phyloP scores from a whole-genome alignment of 1,140 invertebrate species.

The Tetramorium simillimum region DNA sequence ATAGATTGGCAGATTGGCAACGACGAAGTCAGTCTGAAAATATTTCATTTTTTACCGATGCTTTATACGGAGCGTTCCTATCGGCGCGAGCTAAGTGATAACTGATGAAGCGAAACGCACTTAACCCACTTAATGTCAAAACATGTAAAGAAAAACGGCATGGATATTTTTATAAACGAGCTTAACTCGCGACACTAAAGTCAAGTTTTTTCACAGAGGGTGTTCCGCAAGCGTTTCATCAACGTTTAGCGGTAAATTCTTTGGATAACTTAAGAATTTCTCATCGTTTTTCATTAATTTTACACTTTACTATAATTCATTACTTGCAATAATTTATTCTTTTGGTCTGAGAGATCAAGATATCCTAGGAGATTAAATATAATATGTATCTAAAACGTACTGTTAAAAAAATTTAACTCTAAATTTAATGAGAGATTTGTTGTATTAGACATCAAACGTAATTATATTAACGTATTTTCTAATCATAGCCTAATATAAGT shows the following conservation, averaged over 20 bases:
- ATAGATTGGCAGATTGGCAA: constrained; percentile 2
- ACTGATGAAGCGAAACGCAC: constrained; percentile 28
- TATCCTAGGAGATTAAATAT: no score
- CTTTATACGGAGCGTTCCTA: neutral
- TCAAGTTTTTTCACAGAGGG: neutral
- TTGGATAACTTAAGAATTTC: neutral
- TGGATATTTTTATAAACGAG: neutral
- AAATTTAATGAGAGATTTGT: no score
- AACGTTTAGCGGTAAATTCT: constrained; percentile 18
- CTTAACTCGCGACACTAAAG: neutral
- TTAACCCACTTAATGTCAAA: constrained; percentile 26
- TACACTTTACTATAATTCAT: no score
- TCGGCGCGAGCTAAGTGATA: neutral
- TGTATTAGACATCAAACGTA: no score
- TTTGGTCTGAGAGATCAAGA: no score
- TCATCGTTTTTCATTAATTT: no score
- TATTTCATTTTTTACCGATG: constrained; percentile 5
- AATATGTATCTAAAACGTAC: no score
- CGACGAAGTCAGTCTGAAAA: neutral
- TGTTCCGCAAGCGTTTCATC: neutral
- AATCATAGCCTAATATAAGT: no score
- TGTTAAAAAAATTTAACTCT: no score
- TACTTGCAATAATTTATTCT: no score
- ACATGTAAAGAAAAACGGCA: neutral
- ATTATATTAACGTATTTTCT: no score